Evolutionary conservation across 2,888 invertebrate genomes (phyloP), one percentile per base, ranked within the genome.

Genomic region (Lacanobia oleracea): DNA sequence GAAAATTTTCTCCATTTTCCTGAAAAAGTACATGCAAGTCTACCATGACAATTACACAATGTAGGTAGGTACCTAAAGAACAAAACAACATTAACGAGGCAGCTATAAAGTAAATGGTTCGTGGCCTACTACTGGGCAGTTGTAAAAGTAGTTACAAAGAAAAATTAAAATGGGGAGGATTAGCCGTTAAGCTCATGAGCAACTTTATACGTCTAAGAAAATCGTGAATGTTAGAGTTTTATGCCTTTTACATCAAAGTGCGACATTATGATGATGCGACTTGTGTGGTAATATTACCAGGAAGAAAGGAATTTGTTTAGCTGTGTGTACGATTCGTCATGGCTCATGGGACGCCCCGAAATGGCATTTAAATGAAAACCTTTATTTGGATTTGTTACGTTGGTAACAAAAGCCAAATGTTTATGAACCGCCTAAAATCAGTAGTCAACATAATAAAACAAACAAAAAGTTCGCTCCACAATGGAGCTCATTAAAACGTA

Each of bases 401-500:
- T 57, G 40, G 23, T 61, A 72, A 56, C 23, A 68, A 62, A 16
- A 40, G 43, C 2, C n/a, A 67, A 72, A 21, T 43, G 63, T 63
- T 69, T n/a, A 37, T 61, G 50, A 67, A 66, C 62, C 21, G 18
- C 56, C 72, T 50, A 61, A 81, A 77, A 74, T 68, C 74, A 51
- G 78, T 65, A 72, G 72, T 45, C 53, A 61, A 69, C 57, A 59
- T 68, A 72, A 80, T 75, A 82, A 71, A 77, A 70, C 61, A 78
- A 75, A 72, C 67, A 75, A 72, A 79, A 67, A 51, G 56, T 57
- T 45, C 57, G 50, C 33, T 67, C 40, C 73, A 82, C 80, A 83
- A 80, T 79, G 63, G 72, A 63, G 27, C 64, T 77, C 79, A 81
- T 84, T 81, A 84, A 86, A 81, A 71, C 37, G 68, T 60, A 76